Base-by-base conservation (phyloP, 2,797 vertebrate genomes). In the Schizopygopsis pylzovi region DNA sequence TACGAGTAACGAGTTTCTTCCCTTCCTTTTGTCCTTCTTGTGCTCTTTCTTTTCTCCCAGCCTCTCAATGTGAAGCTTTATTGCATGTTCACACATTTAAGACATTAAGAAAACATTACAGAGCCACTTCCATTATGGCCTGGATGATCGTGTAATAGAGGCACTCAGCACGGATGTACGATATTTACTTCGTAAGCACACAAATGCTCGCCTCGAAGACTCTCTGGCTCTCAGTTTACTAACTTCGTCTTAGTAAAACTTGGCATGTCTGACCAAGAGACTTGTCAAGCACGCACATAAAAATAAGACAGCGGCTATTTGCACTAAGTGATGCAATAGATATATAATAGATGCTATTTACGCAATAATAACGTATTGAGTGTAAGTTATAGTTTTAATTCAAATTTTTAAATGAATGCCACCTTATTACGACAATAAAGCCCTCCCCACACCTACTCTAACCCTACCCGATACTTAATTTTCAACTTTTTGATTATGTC, bases 71-170 rank as follows among this genome's bases (percentile, higher is more conserved):
- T 49, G 56, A 65, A 49, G 25, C 59, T 65, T 65, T 37, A 65
- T 83, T 83, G 71, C 61, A 59, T 54, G 83, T 70, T 78, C 49
- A 59, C 47, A 70, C 11, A 56, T 78, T 84, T 65, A 16, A 67
- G 45, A 65, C 59, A 76, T 77, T 8, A 68, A 84, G 70, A 52
- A 78, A 56, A 54, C 59, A 84, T 78, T 39, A 59, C 18, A 13
- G 3, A 68, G 18, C 37, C n/a, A 16, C 47, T 56, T 68, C 37
- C 37, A 78, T 68, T 84, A 78, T 68, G 68, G 83, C 15, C 33
- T 0, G 47, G 73, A 84, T 33, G 73, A 67, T 77, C 3, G 6
- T 67, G 63, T 56, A 77, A 77, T 25, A 2, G 63, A 77, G 68
- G 47, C 73, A 78, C 75, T 84, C 47, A 78, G 33, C 73, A 25